Conservation (phyloP, 2,113 vertebrate genomes). For the Oreochromis spilurus region DNA sequence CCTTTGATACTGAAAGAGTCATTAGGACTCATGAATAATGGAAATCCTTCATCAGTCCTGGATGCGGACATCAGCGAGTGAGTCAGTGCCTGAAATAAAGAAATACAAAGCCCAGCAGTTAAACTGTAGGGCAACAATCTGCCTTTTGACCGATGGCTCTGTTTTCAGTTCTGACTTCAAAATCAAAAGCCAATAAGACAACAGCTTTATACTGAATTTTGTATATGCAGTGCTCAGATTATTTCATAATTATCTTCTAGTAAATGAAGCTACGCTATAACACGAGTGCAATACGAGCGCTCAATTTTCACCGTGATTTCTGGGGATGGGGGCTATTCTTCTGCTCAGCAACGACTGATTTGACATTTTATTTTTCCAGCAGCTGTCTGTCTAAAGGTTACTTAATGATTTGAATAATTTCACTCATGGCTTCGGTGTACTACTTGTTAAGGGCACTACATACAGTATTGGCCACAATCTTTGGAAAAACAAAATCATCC, state of each 20-base stretch:
- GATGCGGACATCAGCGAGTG: not conserved
- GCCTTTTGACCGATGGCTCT: not conserved
- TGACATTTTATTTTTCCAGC: not conserved
- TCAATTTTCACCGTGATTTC: not conserved
- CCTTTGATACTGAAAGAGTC: slow-evolving; percentile 2
- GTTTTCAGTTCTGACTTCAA: slow-evolving; percentile 4
- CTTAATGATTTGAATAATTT: slow-evolving; percentile 6
- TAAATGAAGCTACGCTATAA: not conserved
- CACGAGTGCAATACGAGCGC: not conserved
- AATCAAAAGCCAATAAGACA: slow-evolving; percentile 17
- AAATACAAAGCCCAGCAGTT: not conserved
- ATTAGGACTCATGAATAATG: slow-evolving; percentile 51
- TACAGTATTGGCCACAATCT: not conserved
- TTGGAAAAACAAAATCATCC: not conserved
- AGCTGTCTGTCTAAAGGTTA: not conserved
- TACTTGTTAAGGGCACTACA: not conserved
- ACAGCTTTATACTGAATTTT: not conserved
- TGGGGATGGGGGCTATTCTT: not conserved
- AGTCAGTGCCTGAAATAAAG: not conserved
- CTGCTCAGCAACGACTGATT: not conserved
- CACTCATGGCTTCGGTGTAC: not conserved
- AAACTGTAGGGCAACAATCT: not conserved
- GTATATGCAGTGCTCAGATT: not conserved
- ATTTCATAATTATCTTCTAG: slow-evolving; percentile 16
- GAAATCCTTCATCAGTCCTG: slow-evolving; percentile 1